Conservation (phyloP, 2,797 vertebrate genomes). For the Falco berigora region DNA sequence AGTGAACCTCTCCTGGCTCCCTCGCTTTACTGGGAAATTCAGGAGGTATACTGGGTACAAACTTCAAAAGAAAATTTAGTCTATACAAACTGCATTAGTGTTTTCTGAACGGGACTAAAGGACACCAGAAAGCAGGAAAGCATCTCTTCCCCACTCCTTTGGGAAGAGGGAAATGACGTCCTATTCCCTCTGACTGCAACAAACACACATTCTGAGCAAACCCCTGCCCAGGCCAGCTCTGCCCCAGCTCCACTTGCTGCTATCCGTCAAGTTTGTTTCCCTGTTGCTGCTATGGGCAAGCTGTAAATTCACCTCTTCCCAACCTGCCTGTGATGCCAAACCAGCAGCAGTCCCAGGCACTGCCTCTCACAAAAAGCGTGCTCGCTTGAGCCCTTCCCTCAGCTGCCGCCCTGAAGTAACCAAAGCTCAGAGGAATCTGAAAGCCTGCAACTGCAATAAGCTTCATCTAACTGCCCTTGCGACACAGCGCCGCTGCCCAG, state of each 20-base stretch:
- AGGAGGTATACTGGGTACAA: not conserved
- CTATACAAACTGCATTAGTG: not conserved
- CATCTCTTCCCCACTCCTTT: not conserved
- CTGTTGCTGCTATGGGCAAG: not conserved
- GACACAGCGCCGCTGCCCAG: not conserved
- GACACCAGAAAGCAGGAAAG: not conserved
- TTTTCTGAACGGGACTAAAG: not conserved
- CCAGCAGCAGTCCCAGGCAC: not conserved
- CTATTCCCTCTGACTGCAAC: not conserved
- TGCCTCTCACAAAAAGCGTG: not conserved
- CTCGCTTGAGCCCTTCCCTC: not conserved
- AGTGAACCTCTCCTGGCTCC: not conserved
- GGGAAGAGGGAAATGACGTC: not conserved
- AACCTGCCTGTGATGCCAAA: not conserved
- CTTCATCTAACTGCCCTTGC: not conserved
- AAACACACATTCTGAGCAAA: not conserved
- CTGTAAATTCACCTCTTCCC: constrained; percentile 1
- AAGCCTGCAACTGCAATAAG: not conserved
- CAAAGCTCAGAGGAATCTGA: not conserved
- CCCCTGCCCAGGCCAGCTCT: not conserved
- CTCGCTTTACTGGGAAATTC: not conserved
- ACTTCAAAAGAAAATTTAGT: not conserved
- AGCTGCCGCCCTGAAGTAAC: not conserved
- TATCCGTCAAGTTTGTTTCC: not conserved
- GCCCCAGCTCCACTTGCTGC: not conserved